phyloP scores from a whole-genome alignment of 53 echinoderm and acorn worm genomes.

The Astropecten irregularis region DNA sequence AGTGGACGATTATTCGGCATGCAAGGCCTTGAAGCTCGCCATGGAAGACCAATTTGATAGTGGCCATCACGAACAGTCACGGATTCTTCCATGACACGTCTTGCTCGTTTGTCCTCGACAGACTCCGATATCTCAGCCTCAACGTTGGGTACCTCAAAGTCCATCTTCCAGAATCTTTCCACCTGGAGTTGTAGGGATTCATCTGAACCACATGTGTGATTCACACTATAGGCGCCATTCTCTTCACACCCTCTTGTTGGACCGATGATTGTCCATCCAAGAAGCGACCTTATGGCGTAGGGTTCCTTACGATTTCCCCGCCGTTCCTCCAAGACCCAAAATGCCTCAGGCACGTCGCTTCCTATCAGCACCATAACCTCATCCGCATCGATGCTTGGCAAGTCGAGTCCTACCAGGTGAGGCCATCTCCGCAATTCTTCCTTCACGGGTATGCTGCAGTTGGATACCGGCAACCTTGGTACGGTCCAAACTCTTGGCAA shows the following conservation, averaged over 20 bases:
- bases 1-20: conserved; percentile 42
- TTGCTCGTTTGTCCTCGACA: conserved; percentile 56
- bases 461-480: conserved; percentile 43
- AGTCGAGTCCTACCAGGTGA: conserved; percentile 42
- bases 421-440: conserved; percentile 45
- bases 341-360: conserved; percentile 42
- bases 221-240: not conserved
- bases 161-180: conserved; percentile 56
- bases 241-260: not conserved
- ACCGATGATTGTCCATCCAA: conserved; percentile 36
- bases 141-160: not conserved
- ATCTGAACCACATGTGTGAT: not conserved
- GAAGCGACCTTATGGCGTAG: conserved; percentile 49
- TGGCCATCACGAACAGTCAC: conserved; percentile 35
- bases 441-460: conserved; percentile 17
- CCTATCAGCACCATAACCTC: not conserved
- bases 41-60: conserved; percentile 35
- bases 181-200: conserved; percentile 40
- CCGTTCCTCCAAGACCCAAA: conserved; percentile 60
- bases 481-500: conserved; percentile 57
- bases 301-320: conserved; percentile 60
- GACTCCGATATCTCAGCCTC: conserved; percentile 53
- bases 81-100: conserved; percentile 48
- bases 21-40: not conserved
- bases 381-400: not conserved